phyloP scores from a whole-genome alignment of 2,113 vertebrate genomes.

The Budorcas taxicolor region DNA sequence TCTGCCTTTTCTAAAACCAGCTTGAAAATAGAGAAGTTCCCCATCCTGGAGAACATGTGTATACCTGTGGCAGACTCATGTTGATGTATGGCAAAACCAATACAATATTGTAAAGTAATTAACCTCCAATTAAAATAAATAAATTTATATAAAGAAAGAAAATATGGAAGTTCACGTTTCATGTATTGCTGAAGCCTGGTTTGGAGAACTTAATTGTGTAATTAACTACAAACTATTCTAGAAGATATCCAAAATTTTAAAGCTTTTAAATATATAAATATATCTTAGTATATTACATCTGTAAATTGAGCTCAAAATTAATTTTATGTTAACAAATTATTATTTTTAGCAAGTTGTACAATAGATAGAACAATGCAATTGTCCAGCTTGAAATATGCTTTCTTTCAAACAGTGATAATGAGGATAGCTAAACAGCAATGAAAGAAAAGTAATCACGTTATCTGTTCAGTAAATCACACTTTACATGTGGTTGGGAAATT shows the following conservation, averaged over 20 bases:
- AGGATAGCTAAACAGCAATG: constrained; percentile 61
- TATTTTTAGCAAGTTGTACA: constrained; percentile 67
- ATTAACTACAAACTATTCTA: not conserved
- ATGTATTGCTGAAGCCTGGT: not conserved
- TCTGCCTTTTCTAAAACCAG: not conserved
- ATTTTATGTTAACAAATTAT: constrained; percentile 65
- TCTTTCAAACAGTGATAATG: constrained; percentile 64
- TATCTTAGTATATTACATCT: constrained; percentile 5
- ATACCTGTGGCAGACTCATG: no score
- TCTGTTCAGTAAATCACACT: constrained; percentile 68
- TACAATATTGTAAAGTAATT: no score
- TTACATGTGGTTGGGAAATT: constrained; percentile 74
- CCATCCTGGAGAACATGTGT: no score
- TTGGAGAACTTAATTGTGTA: not conserved
- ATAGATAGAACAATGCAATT: constrained; percentile 64
- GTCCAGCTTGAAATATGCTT: constrained; percentile 60
- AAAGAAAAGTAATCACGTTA: not conserved
- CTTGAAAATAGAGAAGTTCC: not conserved
- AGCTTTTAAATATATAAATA: constrained; percentile 40
- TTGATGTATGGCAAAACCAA: no score
- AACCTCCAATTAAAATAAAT: no score
- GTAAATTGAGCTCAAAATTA: constrained; percentile 66
- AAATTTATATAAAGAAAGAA: not conserved
- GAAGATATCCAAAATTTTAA: not conserved
- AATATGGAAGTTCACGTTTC: not conserved